Conservation (phyloP, 2,888 invertebrate species). For the Flexamia atlantica region DNA sequence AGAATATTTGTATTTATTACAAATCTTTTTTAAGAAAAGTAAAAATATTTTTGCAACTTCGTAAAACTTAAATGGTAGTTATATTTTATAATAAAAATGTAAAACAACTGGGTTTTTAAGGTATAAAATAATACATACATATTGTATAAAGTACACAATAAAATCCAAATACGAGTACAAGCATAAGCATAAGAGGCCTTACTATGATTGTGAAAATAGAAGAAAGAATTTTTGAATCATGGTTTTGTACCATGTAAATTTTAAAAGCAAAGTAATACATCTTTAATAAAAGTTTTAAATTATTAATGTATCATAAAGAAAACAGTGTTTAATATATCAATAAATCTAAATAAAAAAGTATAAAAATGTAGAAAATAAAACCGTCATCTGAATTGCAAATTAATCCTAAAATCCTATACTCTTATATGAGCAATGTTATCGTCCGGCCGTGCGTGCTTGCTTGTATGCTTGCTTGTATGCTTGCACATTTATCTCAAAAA, state of each 20-base stretch:
- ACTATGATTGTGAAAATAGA: constrained; percentile 10
- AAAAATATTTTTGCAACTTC: constrained; percentile 3
- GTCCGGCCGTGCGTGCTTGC: too few species aligned
- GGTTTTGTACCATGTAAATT: constrained; percentile 18
- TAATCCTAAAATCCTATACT: background rate
- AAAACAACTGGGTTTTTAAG: constrained; percentile 7
- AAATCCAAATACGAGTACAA: background rate
- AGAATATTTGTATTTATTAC: background rate
- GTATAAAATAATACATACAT: background rate
- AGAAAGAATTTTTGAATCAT: background rate
- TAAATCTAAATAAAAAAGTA: constrained; percentile 13
- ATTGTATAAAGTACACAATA: constrained; percentile 1
- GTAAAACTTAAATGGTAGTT: background rate
- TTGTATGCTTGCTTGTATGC: too few species aligned
- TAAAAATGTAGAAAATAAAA: background rate
- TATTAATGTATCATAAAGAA: constrained; percentile 8
- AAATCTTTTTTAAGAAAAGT: background rate
- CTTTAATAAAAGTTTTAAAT: background rate
- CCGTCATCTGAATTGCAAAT: constrained; percentile 1
- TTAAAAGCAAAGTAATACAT: constrained; percentile 9
- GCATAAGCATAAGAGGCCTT: constrained; percentile 2
- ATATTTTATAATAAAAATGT: constrained; percentile 7
- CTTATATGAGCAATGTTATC: too few species aligned
- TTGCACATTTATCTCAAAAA: too few species aligned
- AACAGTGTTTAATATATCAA: background rate